These are phyloP conservation scores for Nipponacmea schrenckii DNA, from an alignment of 2,888 invertebrate species.

Conservation along the genomic window DNA sequence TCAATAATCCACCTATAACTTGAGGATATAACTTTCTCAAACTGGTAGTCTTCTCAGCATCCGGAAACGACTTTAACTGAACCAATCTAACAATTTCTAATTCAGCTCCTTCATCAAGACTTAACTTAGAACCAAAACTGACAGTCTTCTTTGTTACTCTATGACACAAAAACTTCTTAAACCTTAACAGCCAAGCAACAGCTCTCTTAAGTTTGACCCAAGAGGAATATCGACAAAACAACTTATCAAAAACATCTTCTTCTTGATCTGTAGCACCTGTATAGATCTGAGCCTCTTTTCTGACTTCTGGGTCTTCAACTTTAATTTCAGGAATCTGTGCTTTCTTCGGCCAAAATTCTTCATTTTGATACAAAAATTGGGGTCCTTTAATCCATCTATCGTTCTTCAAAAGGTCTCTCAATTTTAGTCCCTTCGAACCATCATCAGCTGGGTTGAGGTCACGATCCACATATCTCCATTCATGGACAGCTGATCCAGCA, in stretches of 20 bases:
- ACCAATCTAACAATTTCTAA: not conserved
- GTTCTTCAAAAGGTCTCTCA: too few relatives aligned
- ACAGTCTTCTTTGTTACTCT: not conserved
- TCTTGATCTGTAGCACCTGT: not conserved
- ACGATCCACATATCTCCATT: too few relatives aligned
- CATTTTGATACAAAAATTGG: too few relatives aligned
- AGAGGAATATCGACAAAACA: not conserved
- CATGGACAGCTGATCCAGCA: too few relatives aligned
- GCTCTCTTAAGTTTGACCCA: not conserved
- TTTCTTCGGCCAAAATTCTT: too few relatives aligned
- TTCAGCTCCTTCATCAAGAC: not conserved
- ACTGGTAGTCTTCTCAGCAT: not conserved
- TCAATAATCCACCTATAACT: too few relatives aligned
- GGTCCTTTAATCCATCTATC: too few relatives aligned
- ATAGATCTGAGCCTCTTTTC: not conserved
- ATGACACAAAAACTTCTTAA: not conserved
- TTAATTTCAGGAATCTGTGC: too few relatives aligned
- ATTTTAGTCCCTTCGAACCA: too few relatives aligned
- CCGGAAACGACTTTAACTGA: not conserved
- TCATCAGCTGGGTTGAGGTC: too few relatives aligned
- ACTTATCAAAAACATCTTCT: not conserved
- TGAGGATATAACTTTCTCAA: too few relatives aligned
- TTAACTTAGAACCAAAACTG: not conserved
- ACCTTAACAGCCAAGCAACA: not conserved
- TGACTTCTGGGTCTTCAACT: not conserved